Evolutionary conservation across 2,888 invertebrate genomes (phyloP).

Genomic region (Serrognathus titanus): DNA sequence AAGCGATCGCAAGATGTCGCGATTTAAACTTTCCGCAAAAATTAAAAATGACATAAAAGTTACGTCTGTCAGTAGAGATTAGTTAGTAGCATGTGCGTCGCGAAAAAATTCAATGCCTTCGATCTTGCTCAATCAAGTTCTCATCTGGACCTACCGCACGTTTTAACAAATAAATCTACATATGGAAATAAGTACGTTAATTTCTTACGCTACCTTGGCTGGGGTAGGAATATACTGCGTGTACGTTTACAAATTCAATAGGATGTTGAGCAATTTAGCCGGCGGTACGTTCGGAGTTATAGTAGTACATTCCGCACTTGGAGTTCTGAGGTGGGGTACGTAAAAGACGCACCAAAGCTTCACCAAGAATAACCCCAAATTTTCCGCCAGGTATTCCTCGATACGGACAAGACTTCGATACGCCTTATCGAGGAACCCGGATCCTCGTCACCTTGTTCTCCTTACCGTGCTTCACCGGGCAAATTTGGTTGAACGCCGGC

Average conservation of each 20-base stretch:
- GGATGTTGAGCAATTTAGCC: conserved; percentile 22
- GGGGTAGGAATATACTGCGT: conserved; percentile 37
- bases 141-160: no score
- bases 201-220: conserved; percentile 36
- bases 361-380: conserved; percentile 4
- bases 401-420: conserved; percentile 34
- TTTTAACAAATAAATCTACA: no score
- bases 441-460: conserved; percentile 30
- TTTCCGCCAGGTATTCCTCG: conserved; percentile 38
- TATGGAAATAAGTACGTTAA: no score
- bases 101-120: no score
- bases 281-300: conserved; percentile 36
- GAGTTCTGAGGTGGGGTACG: conserved; percentile 42
- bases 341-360: neutral
- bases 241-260: conserved; percentile 10
- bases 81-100: no score
- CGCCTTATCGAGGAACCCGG: conserved; percentile 32
- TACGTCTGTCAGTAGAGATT: no score
- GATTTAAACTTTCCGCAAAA: no score
- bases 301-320: conserved; percentile 38
- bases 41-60: no score
- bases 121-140: no score
- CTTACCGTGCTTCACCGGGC: conserved; percentile 23
- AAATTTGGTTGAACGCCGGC: conserved; percentile 20
- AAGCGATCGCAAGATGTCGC: no score